phyloP scores from a whole-genome alignment of 64 coral and sea anemone genomes.

The Montipora efflorescens region DNA sequence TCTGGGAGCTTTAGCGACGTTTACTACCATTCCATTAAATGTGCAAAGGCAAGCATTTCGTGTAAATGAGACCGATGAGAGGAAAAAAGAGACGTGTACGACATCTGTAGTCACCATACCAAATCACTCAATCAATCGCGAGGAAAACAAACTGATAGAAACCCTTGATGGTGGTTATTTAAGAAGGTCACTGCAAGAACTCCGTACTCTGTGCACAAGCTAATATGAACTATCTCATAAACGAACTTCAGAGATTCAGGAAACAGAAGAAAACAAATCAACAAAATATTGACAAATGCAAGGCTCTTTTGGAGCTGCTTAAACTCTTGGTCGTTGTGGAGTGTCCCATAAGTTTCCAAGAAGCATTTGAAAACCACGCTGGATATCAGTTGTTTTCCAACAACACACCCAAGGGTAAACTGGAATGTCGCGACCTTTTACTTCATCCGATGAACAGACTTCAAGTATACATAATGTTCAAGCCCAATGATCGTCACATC shows the following conservation, averaged over 20 bases:
- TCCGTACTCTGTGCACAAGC: not conserved
- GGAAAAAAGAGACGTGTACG: not conserved
- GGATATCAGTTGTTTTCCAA: not conserved
- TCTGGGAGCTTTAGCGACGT: conserved; percentile 21
- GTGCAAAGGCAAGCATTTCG: conserved; percentile 3
- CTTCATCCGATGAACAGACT: conserved; percentile 46
- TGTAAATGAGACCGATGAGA: not conserved
- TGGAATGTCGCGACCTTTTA: conserved; percentile 58
- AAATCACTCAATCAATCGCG: not conserved
- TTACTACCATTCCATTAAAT: not conserved
- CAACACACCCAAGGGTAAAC: not conserved
- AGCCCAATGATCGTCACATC: conserved; percentile 26
- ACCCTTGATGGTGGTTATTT: conserved; percentile 23
- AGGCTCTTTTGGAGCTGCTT: conserved; percentile 47
- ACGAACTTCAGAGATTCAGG: conserved; percentile 42
- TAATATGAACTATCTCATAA: conserved; percentile 56
- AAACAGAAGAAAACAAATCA: conserved; percentile 10
- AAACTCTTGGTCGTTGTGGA: conserved; percentile 50
- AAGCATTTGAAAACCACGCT: conserved; percentile 59
- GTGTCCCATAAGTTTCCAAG: conserved; percentile 39
- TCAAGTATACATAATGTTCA: conserved; percentile 38
- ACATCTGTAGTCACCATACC: not conserved
- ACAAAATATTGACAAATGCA: conserved; percentile 37
- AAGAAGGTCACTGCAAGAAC: conserved; percentile 19
- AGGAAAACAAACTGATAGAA: not conserved